Percentiles rank a stretch among this genome's conserved stretches.
Evolutionary conservation across 64 coral and sea anemone species (phyloP).

Genomic region (Montipora sp.): DNA sequence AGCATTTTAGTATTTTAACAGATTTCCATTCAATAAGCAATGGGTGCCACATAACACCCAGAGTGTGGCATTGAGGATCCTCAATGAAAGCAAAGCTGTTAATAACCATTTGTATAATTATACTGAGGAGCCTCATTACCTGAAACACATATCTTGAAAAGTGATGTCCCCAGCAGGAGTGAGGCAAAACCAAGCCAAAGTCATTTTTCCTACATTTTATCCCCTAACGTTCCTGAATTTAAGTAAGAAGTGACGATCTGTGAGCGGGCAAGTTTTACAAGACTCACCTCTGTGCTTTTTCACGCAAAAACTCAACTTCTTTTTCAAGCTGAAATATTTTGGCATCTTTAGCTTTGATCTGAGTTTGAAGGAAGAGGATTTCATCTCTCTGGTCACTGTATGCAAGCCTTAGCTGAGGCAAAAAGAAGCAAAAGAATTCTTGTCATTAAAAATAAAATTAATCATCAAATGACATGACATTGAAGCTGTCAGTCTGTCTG

Average conservation of each 20-base stretch:
- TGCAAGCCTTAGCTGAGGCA: constrained; percentile 53
- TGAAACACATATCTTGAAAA: no score
- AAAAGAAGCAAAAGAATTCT: no score
- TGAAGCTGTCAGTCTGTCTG: background rate
- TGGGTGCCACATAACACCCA: no score
- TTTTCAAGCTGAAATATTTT: constrained; percentile 67
- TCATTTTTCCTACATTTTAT: no score
- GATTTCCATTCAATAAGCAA: background rate
- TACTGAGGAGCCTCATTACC: background rate
- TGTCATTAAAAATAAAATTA: no score
- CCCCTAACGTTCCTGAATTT: no score
- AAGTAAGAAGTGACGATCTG: no score
- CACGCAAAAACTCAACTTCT: constrained; percentile 51
- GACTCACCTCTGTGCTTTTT: constrained; percentile 39
- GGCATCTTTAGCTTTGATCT: constrained; percentile 61
- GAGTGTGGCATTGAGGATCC: no score
- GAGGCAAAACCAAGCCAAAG: no score
- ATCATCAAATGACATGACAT: background rate
- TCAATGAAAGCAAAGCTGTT: no score
- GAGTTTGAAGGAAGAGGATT: constrained; percentile 41
- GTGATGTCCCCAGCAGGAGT: no score
- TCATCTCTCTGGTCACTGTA: constrained; percentile 68
- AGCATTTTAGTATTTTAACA: background rate
- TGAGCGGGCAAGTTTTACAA: no score
- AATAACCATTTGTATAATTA: background rate